Conservation (phyloP, 1,140 invertebrate genomes). For the Hestina assimilis region DNA sequence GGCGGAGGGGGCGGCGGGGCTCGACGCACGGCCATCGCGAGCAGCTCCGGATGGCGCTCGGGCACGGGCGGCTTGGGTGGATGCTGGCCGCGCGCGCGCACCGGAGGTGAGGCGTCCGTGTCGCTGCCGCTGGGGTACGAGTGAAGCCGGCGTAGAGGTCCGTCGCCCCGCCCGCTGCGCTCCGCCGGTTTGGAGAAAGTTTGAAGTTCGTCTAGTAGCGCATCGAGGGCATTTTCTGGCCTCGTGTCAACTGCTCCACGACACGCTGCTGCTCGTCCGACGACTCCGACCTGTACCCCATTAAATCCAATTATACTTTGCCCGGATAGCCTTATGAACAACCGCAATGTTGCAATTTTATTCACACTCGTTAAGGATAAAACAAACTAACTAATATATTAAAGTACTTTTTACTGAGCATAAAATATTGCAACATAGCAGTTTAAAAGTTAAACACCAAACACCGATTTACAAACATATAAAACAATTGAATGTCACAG, state of each 20-base stretch:
- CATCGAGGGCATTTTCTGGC: conserved; percentile 96
- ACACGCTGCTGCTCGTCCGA: conserved; percentile 83
- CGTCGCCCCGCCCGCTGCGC: conserved; percentile 85
- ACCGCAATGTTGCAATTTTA: conserved; percentile 50
- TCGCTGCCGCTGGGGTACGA: conserved; percentile 88
- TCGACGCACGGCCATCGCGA: conserved; percentile 83
- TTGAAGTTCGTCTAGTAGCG: conserved; percentile 94
- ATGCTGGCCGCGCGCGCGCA: conserved; percentile 76
- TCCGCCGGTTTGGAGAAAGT: conserved; percentile 86
- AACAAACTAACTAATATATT: too few species aligned
- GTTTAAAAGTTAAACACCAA: conserved; percentile 38
- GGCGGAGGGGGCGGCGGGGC: conserved; percentile 92
- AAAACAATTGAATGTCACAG: conserved; percentile 64
- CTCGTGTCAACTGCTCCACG: conserved; percentile 85
- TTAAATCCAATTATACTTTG: conserved; percentile 55
- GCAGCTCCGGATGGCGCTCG: conserved; percentile 85
- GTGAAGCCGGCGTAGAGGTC: conserved; percentile 84
- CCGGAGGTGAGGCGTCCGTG: conserved; percentile 84
- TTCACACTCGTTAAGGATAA: not conserved
- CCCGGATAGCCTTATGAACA: conserved; percentile 38
- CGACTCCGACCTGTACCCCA: conserved; percentile 79
- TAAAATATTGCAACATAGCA: conserved; percentile 40
- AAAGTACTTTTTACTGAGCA: too few species aligned
- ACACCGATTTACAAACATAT: conserved; percentile 57
- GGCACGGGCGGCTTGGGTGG: conserved; percentile 86